Evolutionary conservation across 2,888 invertebrate species (phyloP).

Genomic region (Dryococelus australis): DNA sequence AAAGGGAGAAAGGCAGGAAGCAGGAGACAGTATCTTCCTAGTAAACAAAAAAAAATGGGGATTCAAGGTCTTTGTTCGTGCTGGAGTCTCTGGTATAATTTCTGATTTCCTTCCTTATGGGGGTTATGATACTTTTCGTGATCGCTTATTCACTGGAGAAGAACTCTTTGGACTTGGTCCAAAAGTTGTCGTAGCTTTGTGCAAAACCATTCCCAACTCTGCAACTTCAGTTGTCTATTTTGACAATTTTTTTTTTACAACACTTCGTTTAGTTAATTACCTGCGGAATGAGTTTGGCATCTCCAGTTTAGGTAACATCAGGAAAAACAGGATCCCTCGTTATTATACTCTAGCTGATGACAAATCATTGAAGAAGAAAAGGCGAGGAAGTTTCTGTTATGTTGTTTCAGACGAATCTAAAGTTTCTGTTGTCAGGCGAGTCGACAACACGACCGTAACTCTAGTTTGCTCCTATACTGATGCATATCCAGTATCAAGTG

Average conservation of each 20-base stretch:
- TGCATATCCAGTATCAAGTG: neutral
- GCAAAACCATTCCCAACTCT: neutral
- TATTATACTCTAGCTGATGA: neutral
- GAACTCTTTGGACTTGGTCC: slow-evolving; percentile 1
- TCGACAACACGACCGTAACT: neutral
- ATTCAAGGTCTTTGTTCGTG: neutral
- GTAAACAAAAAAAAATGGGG: neutral
- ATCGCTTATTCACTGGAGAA: neutral
- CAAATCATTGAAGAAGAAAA: neutral
- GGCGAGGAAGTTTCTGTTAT: neutral
- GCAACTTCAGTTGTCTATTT: slow-evolving; percentile 16
- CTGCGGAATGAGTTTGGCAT: neutral
- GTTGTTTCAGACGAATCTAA: neutral
- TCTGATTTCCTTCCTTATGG: neutral
- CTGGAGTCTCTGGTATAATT: neutral
- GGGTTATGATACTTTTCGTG: neutral
- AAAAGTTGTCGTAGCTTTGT: neutral
- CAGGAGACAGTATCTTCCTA: neutral
- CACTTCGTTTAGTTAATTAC: neutral
- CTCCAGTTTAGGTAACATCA: neutral
- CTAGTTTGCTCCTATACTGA: neutral
- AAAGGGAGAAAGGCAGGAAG: neutral
- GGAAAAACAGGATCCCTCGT: neutral
- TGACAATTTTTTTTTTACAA: neutral
- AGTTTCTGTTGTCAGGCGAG: neutral